Base-by-base conservation (phyloP, 2,888 invertebrate genomes). In the Acleris holmiana region DNA sequence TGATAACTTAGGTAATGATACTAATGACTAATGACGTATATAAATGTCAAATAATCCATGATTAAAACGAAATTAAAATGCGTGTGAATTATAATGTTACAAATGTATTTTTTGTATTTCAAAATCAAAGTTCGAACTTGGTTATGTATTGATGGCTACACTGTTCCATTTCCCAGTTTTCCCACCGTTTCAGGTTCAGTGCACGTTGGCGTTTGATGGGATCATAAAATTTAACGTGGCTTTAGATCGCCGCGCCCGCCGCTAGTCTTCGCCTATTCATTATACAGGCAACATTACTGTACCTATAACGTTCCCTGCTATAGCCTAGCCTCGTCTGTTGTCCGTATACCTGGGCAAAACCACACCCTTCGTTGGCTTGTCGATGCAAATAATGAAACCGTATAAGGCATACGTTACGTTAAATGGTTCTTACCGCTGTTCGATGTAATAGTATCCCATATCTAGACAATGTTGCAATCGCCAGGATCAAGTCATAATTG, bases 201-300 rank as follows among this genome's bases (percentile, higher is more conserved):
- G 80, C 82, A 83, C 82, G 82, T 78, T 81, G 78, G 76, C 76
- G 76, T 79, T 83, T 86, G 82, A 86, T 85, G 80, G 76, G 75
- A 67, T 77, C 78, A 76, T 86, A 83, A 85, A 84, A 82, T 80
- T 77, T 82, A 80, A 82, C 78, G 79, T 76, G 64, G 57, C 67
- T 69, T 61, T 58, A 58, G 65, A 69, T 67, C 70, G 60, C 56
- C 67, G 68, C 71, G 63, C 63, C 67, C 21, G 17, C 17, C 46
- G 40, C 66, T 61, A 54, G 58, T 61, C 54, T 59, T 54, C 57
- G 25, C 68, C 67, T 67, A 67, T 74, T 73, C 71, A 75, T 73
- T 73, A 73, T 64, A 63, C 56, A 61, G 66, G 67, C 66, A 58
- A 71, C 72, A 69, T 71, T 76, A 69, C 68, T 65, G 40, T 19